Percentiles rank a stretch among this genome's conserved stretches.
Conservation (phyloP, 1,140 invertebrate genomes). For the Pomacea maculata region DNA sequence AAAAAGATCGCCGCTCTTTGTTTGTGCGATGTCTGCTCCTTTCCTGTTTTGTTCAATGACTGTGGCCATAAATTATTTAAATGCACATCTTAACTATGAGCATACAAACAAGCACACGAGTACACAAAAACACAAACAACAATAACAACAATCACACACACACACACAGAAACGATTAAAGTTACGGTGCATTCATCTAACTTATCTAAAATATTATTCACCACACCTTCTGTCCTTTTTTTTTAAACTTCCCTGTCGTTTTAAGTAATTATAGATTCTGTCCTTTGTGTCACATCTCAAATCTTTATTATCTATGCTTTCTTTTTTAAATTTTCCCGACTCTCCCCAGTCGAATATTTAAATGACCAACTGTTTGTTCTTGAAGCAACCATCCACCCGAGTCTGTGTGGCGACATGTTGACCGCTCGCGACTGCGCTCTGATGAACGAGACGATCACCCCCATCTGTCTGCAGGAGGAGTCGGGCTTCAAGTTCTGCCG, state of each 20-base stretch:
- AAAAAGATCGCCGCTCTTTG: too few relatives aligned
- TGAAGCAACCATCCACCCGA: slow-evolving; percentile 27
- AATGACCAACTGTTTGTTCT: background rate
- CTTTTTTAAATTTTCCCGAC: too few relatives aligned
- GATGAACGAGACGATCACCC: slow-evolving; percentile 28
- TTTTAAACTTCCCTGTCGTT: too few relatives aligned
- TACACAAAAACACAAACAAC: background rate
- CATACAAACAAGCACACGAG: background rate
- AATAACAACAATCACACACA: background rate
- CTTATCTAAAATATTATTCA: background rate
- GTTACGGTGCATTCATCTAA: background rate
- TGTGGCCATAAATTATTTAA: too few relatives aligned
- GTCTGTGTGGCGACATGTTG: slow-evolving; percentile 24
- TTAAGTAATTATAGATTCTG: too few relatives aligned
- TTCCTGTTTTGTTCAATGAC: too few relatives aligned
- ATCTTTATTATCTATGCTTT: too few relatives aligned
- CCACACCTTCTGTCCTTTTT: too few relatives aligned
- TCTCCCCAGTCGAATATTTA: too few relatives aligned
- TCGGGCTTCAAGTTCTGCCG: slow-evolving; percentile 17
- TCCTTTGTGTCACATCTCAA: too few relatives aligned
- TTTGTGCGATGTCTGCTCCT: too few relatives aligned
- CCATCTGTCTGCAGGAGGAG: slow-evolving; percentile 16
- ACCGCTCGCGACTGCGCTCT: slow-evolving; percentile 21
- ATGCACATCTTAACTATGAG: too few relatives aligned
- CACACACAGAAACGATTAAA: background rate